phyloP scores from a whole-genome alignment of 2,113 vertebrate genomes.

The Rhagologus leucostigma region DNA sequence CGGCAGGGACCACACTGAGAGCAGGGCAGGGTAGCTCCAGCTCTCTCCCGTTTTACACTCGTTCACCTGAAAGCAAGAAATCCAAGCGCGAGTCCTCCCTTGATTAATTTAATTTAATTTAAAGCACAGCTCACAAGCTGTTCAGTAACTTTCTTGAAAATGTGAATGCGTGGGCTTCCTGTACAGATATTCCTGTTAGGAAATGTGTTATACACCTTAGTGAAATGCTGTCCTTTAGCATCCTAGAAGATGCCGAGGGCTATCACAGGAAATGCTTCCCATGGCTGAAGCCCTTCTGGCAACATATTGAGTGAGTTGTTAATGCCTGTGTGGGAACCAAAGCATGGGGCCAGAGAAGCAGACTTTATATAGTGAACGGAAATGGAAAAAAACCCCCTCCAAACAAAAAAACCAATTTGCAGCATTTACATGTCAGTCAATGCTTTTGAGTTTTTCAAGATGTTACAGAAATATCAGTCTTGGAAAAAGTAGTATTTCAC shows the following conservation, averaged over 20 bases:
- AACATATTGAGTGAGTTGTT: neutral
- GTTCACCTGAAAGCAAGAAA: neutral
- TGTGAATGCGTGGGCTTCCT: neutral
- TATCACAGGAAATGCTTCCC: neutral
- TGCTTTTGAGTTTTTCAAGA: neutral
- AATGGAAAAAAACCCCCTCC: neutral
- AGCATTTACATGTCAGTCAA: neutral
- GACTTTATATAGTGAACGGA: conserved; percentile 4
- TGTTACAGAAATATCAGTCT: neutral
- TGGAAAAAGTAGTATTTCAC: conserved; percentile 11
- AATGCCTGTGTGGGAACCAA: neutral
- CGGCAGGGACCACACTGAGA: neutral
- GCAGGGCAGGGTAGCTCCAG: neutral
- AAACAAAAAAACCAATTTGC: neutral
- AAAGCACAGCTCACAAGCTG: neutral
- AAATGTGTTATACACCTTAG: neutral
- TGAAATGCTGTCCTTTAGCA: neutral
- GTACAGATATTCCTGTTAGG: neutral
- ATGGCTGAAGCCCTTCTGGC: neutral
- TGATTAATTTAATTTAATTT: neutral
- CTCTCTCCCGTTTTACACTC: neutral
- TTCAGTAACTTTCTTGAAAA: neutral
- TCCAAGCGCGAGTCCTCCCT: neutral
- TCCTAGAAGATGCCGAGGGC: neutral
- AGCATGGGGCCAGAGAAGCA: neutral